Percentiles rank a stretch among this genome's conserved stretches.
Evolutionary conservation across 2,888 invertebrate genomes (phyloP).

Genomic region (Drosophila maculinotata): DNA sequence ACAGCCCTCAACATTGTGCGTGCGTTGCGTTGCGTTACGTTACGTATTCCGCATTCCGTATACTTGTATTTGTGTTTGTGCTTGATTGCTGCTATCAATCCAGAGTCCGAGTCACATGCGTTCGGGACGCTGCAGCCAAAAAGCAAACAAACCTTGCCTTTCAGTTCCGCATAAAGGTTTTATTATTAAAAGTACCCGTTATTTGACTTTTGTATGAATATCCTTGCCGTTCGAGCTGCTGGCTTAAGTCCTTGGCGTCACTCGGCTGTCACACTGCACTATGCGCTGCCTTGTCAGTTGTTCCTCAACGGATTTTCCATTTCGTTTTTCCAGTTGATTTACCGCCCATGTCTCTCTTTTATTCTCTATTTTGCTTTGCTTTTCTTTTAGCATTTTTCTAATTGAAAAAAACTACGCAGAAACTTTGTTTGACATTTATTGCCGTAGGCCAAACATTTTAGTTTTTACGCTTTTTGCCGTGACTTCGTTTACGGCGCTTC

Average conservation of each 20-base stretch:
- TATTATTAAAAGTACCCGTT: slow-evolving; percentile 46
- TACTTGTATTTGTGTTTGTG: slow-evolving; percentile 12
- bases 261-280: slow-evolving; percentile 53
- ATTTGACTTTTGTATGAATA: slow-evolving; percentile 32
- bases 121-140: background rate
- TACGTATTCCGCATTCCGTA: slow-evolving; percentile 1
- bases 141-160: slow-evolving; percentile 24
- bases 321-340: slow-evolving; percentile 38
- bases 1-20: slow-evolving; percentile 53
- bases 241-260: slow-evolving; percentile 31
- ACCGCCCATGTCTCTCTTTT: slow-evolving; percentile 6
- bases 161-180: slow-evolving; percentile 27
- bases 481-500: slow-evolving; percentile 50
- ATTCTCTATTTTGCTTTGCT: background rate
- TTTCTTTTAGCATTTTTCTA: slow-evolving; percentile 53
- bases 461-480: slow-evolving; percentile 42
- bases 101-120: slow-evolving; percentile 21
- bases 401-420: slow-evolving; percentile 62
- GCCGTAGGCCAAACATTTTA: slow-evolving; percentile 72
- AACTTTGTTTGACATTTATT: slow-evolving; percentile 75
- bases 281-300: slow-evolving; percentile 32
- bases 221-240: background rate
- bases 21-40: slow-evolving; percentile 37
- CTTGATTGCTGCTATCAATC: slow-evolving; percentile 52
- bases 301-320: slow-evolving; percentile 36